Percentiles rank a stretch among this genome's conserved stretches.
phyloP scores from a whole-genome alignment of 2,113 vertebrate species.

The Myotis davidii region DNA sequence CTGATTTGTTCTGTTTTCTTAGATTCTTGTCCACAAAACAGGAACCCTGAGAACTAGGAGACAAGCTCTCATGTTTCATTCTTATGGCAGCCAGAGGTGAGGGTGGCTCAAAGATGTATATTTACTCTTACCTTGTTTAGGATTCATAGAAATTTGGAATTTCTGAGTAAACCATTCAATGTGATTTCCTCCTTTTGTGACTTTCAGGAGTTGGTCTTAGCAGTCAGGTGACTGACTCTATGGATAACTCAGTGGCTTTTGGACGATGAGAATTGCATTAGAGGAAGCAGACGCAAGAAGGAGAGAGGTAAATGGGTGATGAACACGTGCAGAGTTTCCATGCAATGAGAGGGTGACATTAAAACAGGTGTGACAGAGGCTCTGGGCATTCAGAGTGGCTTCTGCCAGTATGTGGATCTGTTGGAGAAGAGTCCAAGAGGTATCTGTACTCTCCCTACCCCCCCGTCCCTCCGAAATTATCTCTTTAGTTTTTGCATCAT shows the following conservation, averaged over 20 bases:
- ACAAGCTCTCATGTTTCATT: not conserved
- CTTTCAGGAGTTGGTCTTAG: not conserved
- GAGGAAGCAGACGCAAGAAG: not conserved
- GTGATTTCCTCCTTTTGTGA: not conserved
- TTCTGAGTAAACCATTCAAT: not conserved
- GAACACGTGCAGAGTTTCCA: not conserved
- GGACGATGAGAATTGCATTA: rapidly evolving
- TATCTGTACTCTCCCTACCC: not conserved
- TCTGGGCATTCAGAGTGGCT: too few species aligned
- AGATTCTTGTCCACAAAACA: not conserved
- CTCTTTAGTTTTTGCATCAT: not conserved
- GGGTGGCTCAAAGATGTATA: not conserved
- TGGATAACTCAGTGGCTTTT: too few species aligned
- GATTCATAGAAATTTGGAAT: not conserved
- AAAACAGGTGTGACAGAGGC: not conserved
- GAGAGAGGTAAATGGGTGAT: not conserved
- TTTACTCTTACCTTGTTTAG: not conserved
- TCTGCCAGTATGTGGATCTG: rapidly evolving
- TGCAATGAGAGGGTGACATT: rapidly evolving
- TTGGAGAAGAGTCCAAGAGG: not conserved
- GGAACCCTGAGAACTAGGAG: not conserved
- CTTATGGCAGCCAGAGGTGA: not conserved
- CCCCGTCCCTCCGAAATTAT: not conserved
- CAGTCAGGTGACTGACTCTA: not conserved
- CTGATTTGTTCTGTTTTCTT: not conserved